A percentile compares a stretch with the other conserved stretches of the same genome.
These are phyloP conservation scores for Habropoda laboriosa DNA, from an alignment of 1,140 invertebrate genomes.

Conservation along the genomic window DNA sequence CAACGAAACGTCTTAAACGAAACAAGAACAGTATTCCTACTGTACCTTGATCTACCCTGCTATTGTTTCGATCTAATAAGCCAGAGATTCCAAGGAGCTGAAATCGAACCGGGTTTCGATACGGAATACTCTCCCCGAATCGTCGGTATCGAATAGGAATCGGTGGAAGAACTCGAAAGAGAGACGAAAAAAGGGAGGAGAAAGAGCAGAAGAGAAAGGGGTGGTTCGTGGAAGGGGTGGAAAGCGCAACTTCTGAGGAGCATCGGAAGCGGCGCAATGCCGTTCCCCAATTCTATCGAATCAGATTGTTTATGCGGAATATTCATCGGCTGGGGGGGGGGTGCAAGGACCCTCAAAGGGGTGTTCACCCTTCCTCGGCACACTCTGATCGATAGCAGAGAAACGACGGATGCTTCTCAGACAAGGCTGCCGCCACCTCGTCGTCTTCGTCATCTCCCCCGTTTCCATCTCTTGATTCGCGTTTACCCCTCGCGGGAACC, in stretches of 20 bases:
- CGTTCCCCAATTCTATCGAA: constrained; percentile 58
- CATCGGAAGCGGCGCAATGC: not conserved
- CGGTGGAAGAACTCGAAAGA: not conserved
- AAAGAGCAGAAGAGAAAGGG: not conserved
- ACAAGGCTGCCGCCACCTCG: constrained; percentile 48
- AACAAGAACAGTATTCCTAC: not conserved
- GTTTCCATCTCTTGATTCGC: constrained; percentile 48
- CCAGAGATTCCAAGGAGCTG: not conserved
- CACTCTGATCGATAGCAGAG: constrained; percentile 64
- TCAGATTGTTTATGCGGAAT: constrained; percentile 67
- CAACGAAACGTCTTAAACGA: not conserved
- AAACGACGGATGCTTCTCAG: constrained; percentile 65
- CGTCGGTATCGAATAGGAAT: not conserved
- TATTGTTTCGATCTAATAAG: not conserved
- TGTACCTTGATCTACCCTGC: not conserved
- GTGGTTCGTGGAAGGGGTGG: not conserved
- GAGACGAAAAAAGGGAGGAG: too few relatives aligned
- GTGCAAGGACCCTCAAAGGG: constrained; percentile 55
- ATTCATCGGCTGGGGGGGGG: constrained; percentile 54
- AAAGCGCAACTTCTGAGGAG: not conserved
- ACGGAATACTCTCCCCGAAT: not conserved
- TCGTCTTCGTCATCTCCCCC: constrained; percentile 42
- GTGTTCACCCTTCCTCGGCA: constrained; percentile 64
- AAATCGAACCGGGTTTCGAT: not conserved
- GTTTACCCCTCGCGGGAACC: constrained; percentile 54